These are phyloP conservation scores for Pomatorhinus ruficollis DNA, from an alignment of 2,113 vertebrate genomes.

Conservation along the genomic window DNA sequence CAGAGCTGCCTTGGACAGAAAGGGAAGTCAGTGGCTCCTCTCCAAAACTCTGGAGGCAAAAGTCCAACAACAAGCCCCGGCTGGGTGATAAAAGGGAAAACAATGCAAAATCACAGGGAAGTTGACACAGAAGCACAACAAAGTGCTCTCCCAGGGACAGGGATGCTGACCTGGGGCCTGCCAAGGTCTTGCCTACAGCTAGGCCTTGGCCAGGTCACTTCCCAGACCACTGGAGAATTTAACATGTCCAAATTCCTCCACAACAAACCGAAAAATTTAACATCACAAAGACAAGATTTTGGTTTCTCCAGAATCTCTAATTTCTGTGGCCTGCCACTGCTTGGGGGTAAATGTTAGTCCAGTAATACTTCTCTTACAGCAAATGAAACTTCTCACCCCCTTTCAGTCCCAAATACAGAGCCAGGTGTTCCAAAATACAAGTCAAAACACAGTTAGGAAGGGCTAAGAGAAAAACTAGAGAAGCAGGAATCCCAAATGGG, in stretches of 20 bases:
- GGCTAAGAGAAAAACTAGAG: slow-evolving; percentile 15
- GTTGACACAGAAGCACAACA: background rate
- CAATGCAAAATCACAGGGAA: background rate
- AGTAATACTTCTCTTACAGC: background rate
- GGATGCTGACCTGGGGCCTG: background rate
- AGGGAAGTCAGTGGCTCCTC: background rate
- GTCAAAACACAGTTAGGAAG: background rate
- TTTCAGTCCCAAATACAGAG: background rate
- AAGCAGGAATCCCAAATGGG: slow-evolving; percentile 18
- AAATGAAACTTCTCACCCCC: background rate
- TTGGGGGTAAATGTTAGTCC: background rate
- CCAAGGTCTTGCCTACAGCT: background rate
- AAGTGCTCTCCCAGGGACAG: background rate
- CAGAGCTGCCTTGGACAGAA: background rate
- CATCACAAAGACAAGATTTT: background rate
- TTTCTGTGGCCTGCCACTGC: background rate
- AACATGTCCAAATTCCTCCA: background rate
- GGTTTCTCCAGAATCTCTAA: background rate
- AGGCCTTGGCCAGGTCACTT: background rate
- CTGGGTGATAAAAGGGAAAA: background rate
- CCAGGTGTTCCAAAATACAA: slow-evolving; percentile 27
- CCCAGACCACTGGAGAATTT: rapidly evolving
- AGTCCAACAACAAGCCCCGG: background rate
- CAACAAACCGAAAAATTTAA: background rate
- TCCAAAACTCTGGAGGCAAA: background rate